Conservation (phyloP, 2,888 invertebrate genomes). For the Cantharis lateralis region DNA sequence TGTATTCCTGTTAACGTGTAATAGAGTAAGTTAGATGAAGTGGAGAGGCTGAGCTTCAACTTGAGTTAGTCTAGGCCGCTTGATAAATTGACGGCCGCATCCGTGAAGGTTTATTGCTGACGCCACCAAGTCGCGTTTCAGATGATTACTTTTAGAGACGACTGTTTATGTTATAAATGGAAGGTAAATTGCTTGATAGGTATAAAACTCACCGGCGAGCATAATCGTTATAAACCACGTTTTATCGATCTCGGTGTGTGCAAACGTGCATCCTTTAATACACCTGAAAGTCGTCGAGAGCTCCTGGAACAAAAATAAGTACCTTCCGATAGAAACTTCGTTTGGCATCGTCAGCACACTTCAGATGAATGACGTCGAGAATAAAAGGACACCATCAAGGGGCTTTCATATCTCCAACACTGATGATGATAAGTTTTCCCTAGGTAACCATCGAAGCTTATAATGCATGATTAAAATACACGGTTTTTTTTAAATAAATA, state of each 20-base stretch:
- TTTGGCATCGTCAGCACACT: slow-evolving; percentile 30
- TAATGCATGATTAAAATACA: neutral
- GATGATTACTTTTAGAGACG: slow-evolving; percentile 41
- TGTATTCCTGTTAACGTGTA: slow-evolving; percentile 34
- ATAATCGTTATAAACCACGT: neutral
- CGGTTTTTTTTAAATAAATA: neutral
- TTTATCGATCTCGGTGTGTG: neutral
- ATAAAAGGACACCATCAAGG: slow-evolving; percentile 20
- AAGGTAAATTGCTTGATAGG: slow-evolving; percentile 31
- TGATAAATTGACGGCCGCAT: slow-evolving; percentile 45
- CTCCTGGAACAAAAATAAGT: slow-evolving; percentile 26
- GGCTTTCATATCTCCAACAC: neutral
- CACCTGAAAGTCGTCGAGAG: slow-evolving; percentile 31
- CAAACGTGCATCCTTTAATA: slow-evolving; percentile 11
- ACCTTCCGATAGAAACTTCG: slow-evolving; percentile 17
- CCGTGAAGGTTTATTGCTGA: slow-evolving; percentile 47
- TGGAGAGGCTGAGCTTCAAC: slow-evolving; percentile 30
- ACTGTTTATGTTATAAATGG: slow-evolving; percentile 39
- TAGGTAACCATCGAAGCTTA: neutral
- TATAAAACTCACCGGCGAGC: slow-evolving; percentile 15
- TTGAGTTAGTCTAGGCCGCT: slow-evolving; percentile 37
- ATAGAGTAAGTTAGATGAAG: slow-evolving; percentile 28
- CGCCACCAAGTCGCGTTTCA: slow-evolving; percentile 45
- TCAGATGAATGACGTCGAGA: slow-evolving; percentile 18
- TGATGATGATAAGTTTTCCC: neutral